phyloP scores from a whole-genome alignment of 2,888 invertebrate genomes.

The Epinotia bilunana region DNA sequence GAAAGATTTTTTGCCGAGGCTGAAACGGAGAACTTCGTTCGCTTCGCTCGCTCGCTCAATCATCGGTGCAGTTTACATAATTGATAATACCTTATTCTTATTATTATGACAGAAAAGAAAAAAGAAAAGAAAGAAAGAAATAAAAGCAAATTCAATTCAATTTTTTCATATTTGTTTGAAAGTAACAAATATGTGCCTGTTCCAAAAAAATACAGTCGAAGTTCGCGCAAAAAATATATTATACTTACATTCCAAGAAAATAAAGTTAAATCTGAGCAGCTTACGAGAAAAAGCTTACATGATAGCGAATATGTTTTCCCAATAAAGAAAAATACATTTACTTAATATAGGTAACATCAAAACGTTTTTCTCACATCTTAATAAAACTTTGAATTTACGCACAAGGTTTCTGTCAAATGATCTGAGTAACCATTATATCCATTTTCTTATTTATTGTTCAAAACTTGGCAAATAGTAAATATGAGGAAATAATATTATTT shows the following conservation, averaged over 20 bases:
- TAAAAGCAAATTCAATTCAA: too few relatives aligned
- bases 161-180: too few relatives aligned
- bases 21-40: too few relatives aligned
- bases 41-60: too few relatives aligned
- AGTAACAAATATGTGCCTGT: background rate
- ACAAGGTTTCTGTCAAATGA: background rate
- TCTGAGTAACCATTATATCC: background rate
- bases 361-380: background rate
- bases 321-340: background rate
- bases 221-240: background rate
- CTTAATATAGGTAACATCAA: conserved; percentile 10
- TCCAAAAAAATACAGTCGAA: background rate
- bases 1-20: too few relatives aligned
- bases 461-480: background rate
- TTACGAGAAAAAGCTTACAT: too few relatives aligned
- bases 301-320: background rate
- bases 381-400: background rate
- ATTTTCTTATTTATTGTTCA: background rate
- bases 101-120: background rate
- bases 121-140: too few relatives aligned
- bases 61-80: too few relatives aligned
- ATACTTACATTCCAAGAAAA: background rate
- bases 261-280: background rate
- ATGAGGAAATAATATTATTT: background rate
- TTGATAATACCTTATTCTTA: background rate